Conservation (phyloP, 1,140 invertebrate genomes). For the Apis dorsata region DNA sequence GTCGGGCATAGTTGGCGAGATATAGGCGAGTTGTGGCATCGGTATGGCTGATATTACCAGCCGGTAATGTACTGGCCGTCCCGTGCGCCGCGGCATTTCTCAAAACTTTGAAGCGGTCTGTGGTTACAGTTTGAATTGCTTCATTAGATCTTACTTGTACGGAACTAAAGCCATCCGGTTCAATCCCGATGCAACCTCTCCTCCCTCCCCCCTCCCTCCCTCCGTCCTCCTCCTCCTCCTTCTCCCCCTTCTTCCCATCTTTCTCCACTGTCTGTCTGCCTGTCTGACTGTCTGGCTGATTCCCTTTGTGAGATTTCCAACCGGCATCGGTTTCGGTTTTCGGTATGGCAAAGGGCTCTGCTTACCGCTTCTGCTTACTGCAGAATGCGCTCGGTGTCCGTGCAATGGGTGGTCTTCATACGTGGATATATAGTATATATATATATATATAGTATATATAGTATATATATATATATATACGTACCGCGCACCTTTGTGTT, state of each 20-base stretch:
- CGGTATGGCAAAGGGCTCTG: not conserved
- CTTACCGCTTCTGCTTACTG: not conserved
- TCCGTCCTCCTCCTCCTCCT: too few species aligned
- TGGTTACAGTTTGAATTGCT: constrained; percentile 63
- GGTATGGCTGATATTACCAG: constrained; percentile 63
- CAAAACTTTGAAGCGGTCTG: constrained; percentile 64
- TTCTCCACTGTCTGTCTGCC: not conserved
- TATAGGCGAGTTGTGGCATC: constrained; percentile 59
- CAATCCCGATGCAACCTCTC: constrained; percentile 34
- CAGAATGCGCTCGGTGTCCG: not conserved
- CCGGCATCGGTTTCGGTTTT: constrained; percentile 5
- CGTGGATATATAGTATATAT: not conserved
- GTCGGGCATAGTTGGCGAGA: constrained; percentile 53
- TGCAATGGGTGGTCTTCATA: not conserved
- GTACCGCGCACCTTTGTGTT: too few species aligned
- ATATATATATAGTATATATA: too few species aligned
- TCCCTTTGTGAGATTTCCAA: constrained; percentile 12
- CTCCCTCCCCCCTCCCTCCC: not conserved
- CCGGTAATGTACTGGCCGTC: constrained; percentile 61
- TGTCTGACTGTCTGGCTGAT: not conserved
- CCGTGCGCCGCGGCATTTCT: constrained; percentile 56
- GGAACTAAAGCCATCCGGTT: constrained; percentile 48
- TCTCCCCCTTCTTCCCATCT: not conserved
- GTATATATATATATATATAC: too few species aligned
- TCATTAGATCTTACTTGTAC: constrained; percentile 65